Evolutionary conservation across 2,888 invertebrate genomes (phyloP).

Genomic region (Choristoneura rosaceana): DNA sequence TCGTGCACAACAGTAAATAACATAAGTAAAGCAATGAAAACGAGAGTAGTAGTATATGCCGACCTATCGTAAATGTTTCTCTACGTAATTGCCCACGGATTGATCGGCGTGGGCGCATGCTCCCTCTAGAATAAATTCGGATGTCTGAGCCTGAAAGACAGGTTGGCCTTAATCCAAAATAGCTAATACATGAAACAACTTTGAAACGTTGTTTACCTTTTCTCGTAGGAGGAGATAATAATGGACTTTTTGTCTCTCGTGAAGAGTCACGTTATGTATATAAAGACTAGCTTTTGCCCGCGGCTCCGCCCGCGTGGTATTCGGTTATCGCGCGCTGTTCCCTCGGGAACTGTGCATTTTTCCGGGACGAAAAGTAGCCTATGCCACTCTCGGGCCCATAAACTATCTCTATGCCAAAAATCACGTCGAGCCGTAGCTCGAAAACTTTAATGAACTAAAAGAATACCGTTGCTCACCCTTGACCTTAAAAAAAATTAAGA

Average conservation of each 20-base stretch:
- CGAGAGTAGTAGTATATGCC: neutral
- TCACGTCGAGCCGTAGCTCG: too few relatives aligned
- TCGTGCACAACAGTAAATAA: neutral
- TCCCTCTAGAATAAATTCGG: slow-evolving; percentile 19
- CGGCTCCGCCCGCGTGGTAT: too few relatives aligned
- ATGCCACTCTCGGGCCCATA: too few relatives aligned
- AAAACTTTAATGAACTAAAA: too few relatives aligned
- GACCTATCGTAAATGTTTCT: neutral
- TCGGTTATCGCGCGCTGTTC: too few relatives aligned
- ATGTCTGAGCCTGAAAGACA: slow-evolving; percentile 31
- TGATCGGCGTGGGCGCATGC: slow-evolving; percentile 19
- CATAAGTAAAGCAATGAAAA: neutral
- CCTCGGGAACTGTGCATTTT: too few relatives aligned
- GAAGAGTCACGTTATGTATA: neutral
- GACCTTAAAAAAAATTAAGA: too few relatives aligned
- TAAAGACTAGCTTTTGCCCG: too few relatives aligned
- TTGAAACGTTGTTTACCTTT: slow-evolving; percentile 27
- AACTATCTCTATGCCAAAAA: too few relatives aligned
- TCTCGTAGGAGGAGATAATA: slow-evolving; percentile 21
- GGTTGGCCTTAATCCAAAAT: slow-evolving; percentile 35
- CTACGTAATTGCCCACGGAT: slow-evolving; percentile 30
- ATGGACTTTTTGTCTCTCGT: slow-evolving; percentile 10
- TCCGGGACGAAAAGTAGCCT: too few relatives aligned
- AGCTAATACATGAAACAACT: slow-evolving; percentile 19
- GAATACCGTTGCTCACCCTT: too few relatives aligned